Base-by-base conservation (phyloP, 2,888 invertebrate genomes). In the Branchipolynoe longqiensis region DNA sequence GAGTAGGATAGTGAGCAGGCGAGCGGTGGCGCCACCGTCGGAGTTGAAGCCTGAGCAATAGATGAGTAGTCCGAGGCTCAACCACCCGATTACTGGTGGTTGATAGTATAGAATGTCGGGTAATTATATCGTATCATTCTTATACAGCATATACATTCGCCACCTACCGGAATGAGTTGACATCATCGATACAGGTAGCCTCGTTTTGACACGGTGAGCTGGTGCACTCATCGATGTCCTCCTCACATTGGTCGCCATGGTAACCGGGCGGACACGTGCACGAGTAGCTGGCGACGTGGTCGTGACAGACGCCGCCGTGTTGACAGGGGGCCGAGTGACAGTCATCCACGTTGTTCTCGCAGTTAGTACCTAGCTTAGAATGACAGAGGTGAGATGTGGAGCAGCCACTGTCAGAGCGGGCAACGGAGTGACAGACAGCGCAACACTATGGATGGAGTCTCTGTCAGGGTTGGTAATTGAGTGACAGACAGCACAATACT, bases 321-420 rank as follows among this genome's bases (percentile, higher is more conserved):
- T 91, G 85, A 86, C 92, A 93, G 0, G 92, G 92, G 41, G 86
- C 81, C 41, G 90, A 89, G 4, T 88, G 97, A 91, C 98, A 98
- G 0, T 98, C 98, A 93, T 98, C 97, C 87, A 98, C 94, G 86
- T 97, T 89, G 22, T 38, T 59, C 25, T 88, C 86, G 85, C 90
- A 90, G 28, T 84, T 69, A 22, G 38, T 33, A 56, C 84, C 84
- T 83, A 74, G 25, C 41, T 62, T 56, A 85, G 33, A 58, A 48
- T 73, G 69, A 84, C 48, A 54, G 54, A 40, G 28, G 18, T 31
- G 18, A 69, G 38, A 69, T 69, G 36, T 31, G n/a, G 69, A 38
- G 36, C 36, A 69, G n/a, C 4, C 14, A 33, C 69, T 69, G 36
- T 69, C 69, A 69, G 69, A 22, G 38, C 38, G 18, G 31, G 62